Percentiles rank a stretch among this genome's conserved stretches.
Conservation (phyloP, 1,140 invertebrate genomes). For the Hylaeus anthracinus region DNA sequence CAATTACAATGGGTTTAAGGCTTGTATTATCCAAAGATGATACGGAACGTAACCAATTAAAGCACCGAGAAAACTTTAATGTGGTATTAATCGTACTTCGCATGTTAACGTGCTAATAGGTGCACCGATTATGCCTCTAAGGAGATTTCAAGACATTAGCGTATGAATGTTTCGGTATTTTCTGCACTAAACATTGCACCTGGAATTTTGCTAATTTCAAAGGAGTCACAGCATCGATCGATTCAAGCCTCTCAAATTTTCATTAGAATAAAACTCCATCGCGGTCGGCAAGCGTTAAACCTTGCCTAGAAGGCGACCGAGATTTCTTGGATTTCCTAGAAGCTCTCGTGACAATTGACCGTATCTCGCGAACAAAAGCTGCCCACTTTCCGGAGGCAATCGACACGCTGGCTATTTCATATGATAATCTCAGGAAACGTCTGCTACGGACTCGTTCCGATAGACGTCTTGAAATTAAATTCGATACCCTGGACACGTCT, state of each 20-base stretch:
- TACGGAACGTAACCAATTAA: no score
- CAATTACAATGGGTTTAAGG: no score
- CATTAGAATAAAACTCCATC: not conserved
- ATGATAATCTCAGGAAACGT: conserved; percentile 57
- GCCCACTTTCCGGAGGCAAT: conserved; percentile 55
- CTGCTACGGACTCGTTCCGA: conserved; percentile 32
- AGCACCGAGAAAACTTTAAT: no score
- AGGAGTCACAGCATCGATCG: no score
- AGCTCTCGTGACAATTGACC: conserved; percentile 42
- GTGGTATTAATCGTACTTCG: no score
- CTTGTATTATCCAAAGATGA: no score
- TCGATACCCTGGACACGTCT: not conserved
- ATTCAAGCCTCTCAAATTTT: not conserved
- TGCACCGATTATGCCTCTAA: no score
- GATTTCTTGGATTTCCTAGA: conserved; percentile 37
- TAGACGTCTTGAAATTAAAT: not conserved
- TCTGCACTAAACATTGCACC: no score
- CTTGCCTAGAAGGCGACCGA: not conserved
- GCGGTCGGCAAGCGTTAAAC: not conserved
- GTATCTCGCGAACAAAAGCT: conserved; percentile 34
- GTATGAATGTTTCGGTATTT: no score
- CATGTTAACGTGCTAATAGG: no score
- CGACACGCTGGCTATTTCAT: conserved; percentile 37
- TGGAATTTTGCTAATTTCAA: no score
- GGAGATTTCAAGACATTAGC: no score